Conservation (phyloP, 2,797 vertebrate species). For the Notamacropus eugenii region DNA sequence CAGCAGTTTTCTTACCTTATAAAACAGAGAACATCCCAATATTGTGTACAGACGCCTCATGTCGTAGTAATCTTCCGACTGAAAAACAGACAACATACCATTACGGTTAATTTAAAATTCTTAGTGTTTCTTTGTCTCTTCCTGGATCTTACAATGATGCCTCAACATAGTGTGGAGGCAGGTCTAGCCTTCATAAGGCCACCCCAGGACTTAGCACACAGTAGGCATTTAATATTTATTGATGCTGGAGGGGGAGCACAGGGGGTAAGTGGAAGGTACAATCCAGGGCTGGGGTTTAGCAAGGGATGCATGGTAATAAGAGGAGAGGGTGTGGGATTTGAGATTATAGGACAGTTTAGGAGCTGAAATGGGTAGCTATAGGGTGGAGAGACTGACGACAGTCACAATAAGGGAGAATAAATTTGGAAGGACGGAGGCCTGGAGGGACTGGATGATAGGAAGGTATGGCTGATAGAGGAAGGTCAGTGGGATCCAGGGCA, state of each 20-base stretch:
- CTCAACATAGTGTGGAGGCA: no score
- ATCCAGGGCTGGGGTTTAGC: neutral
- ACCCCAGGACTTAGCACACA: no score
- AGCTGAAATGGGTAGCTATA: neutral
- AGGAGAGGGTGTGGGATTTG: no score
- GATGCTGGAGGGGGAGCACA: neutral
- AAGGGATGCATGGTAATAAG: neutral
- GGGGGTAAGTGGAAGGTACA: neutral
- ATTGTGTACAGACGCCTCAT: slow-evolving; percentile 94
- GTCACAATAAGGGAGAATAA: neutral
- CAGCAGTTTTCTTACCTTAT: slow-evolving; percentile 89
- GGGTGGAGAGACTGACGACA: neutral
- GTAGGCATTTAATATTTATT: no score
- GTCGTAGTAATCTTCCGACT: slow-evolving; percentile 97
- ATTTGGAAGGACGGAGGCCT: neutral
- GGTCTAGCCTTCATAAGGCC: no score
- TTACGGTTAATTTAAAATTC: slow-evolving; percentile 60
- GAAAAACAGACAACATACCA: slow-evolving; percentile 36
- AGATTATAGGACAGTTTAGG: neutral
- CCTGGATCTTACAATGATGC: neutral
- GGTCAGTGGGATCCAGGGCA: no score
- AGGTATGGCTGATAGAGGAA: no score
- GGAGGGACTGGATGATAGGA: no score
- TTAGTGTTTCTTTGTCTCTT: neutral
- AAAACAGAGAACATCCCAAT: slow-evolving; percentile 96